Base-by-base conservation (phyloP, 2,888 invertebrate genomes). In the Myathropa florea region DNA sequence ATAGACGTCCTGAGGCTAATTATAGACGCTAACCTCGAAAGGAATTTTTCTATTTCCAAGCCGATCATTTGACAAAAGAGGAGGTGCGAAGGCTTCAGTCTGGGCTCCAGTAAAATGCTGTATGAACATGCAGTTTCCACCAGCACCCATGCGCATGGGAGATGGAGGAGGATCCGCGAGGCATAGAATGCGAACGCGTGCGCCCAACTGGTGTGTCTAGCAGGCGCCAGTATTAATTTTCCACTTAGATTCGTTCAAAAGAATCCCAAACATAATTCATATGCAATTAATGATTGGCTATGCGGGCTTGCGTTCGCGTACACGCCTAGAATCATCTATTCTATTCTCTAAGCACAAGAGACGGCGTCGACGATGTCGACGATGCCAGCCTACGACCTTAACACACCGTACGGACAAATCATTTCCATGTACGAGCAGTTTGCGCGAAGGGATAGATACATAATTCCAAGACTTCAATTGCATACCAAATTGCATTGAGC, bases 221-320 rank as follows among this genome's bases (percentile, higher is more conserved):
- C 65, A 86, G 83, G 86, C 86, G 86, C 86, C 86, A 86, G 83
- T 79, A 86, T 86, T 79, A 86, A 86, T 86, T 86, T 86, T 86
- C 86, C 86, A 86, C 86, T 86, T 86, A 86, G 86, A 86, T 86
- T 79, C 83, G 57, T 83, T 82, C 78, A 79, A 71, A 79, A 83
- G 75, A 83, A 86, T 86, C 72, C 78, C 86, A 23, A 79, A 79
- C 86, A 86, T 86, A 83, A 86, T 86, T 86, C 86, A 86, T 86
- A 86, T 86, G 83, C 86, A 86, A 86, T 86, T 83, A 86, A 86
- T 83, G 78, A 86, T 86, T 79, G 86, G 86, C 83, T 83, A 75
- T 79, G 78, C 86, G 79, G 70, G 72, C 23, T 71, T 70, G 68
- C 61, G 39, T 72, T 81, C 76, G 9, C 60, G 33, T 63, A 80